These are phyloP conservation scores for Tricholauxania praeusta DNA, from an alignment of 2,888 invertebrate species.

Conservation along the genomic window DNA sequence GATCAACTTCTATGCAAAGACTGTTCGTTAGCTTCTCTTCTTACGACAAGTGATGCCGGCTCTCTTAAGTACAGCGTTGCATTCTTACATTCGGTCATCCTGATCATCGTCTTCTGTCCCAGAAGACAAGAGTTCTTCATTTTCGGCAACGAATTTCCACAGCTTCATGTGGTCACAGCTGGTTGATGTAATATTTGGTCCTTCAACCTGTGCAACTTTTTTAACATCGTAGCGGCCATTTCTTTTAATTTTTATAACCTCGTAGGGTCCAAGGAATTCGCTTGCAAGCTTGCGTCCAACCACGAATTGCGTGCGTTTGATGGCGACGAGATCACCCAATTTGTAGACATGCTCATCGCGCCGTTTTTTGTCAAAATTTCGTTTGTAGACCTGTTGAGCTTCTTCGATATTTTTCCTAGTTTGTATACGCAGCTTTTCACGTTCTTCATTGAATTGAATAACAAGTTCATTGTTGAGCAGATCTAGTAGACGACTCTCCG, in stretches of 20 bases:
- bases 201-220: neutral
- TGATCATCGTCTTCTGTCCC: conserved; percentile 9
- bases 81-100: neutral
- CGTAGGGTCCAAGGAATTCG: conserved; percentile 38
- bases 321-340: conserved; percentile 39
- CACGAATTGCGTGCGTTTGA: conserved; percentile 41
- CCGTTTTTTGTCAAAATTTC: conserved; percentile 36
- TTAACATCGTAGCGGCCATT: conserved; percentile 2
- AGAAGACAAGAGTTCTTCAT: conserved; percentile 22
- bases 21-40: too few species aligned
- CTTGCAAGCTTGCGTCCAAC: conserved; percentile 38
- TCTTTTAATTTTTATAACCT: neutral
- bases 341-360: conserved; percentile 10
- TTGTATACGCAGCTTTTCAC: neutral
- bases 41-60: too few species aligned
- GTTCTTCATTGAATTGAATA: too few species aligned
- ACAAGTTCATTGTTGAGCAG: too few species aligned
- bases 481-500: too few species aligned
- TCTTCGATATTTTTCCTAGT: neutral
- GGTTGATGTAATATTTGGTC: conserved; percentile 2
- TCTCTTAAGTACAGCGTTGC: too few species aligned
- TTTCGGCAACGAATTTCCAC: conserved; percentile 21
- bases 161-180: conserved; percentile 5
- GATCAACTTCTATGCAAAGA: too few species aligned
- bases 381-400: conserved; percentile 41